phyloP scores from a whole-genome alignment of 2,797 vertebrate genomes.

The Poeciliopsis gracilis region DNA sequence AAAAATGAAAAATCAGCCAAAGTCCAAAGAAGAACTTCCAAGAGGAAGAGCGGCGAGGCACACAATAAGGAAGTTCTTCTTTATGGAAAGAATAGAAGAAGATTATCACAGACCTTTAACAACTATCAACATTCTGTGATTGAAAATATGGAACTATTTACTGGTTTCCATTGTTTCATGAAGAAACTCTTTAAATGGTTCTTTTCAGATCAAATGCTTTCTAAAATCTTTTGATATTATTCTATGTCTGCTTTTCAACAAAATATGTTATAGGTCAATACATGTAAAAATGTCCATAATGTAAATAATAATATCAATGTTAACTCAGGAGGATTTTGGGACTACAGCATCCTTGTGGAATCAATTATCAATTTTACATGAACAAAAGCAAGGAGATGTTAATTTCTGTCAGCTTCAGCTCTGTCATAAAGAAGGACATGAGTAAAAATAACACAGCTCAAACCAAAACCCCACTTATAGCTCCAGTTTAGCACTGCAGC shows the following conservation, averaged over 20 bases:
- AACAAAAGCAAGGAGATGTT: neutral
- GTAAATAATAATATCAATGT: neutral
- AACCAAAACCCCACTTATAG: neutral
- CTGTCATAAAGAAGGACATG: neutral
- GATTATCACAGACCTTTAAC: neutral
- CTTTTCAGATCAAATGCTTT: neutral
- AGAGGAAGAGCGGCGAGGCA: neutral
- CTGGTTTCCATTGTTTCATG: neutral
- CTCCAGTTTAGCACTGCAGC: neutral
- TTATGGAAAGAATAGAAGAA: neutral
- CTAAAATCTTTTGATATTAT: neutral
- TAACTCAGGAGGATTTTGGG: neutral
- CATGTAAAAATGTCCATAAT: neutral
- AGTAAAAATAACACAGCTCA: neutral
- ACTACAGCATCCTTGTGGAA: neutral
- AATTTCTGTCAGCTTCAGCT: neutral
- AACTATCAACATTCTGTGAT: neutral
- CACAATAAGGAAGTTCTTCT: neutral
- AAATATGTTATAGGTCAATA: neutral
- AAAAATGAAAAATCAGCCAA: neutral
- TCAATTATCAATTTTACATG: neutral
- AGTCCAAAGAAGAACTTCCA: neutral
- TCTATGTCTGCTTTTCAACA: neutral
- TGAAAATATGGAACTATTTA: neutral
- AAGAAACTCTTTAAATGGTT: neutral